Evolutionary conservation across 2,113 vertebrate species (phyloP), one percentile per base, ranked within the genome.

Genomic region (Lagenorhynchus albirostris): DNA sequence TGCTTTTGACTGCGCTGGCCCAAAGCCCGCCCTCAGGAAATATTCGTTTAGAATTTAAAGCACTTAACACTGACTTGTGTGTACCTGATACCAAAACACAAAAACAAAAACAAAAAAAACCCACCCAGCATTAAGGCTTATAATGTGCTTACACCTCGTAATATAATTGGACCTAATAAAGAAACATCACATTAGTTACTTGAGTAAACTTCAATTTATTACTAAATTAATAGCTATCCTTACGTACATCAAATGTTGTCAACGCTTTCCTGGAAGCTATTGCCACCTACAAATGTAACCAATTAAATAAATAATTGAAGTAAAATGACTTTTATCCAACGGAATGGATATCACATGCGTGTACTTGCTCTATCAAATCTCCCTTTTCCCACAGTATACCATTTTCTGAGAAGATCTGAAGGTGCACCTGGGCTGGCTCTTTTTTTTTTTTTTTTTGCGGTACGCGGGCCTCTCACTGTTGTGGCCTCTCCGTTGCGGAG

Each of bases 201-300:
- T 53, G 58, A 73, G 71, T 62, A 79, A 87, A 94, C 81, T 44
- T 88, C 60, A 53, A 71, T 47, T 12, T 38, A 70, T 95, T 62
- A 81, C n/a, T 62, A 41, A 80, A 55, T 89, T 33, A 94, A 50
- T 26, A 60, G 62, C 41, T 17, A 8, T 58, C 38, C 3, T 71
- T 23, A 81, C 11, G 41, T 36, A 74, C 26, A 53, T 50, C 29
- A 41, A 17, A 71, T 60, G 23, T 1, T 55, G 20, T 71, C 67
- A 53, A 12, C 60, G n/a, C 6, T 67, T n/a, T 55, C 31, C 29
- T 58, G 38, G 47, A 65, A 60, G 60, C 15, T 10, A 63, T 1
- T 12, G 7, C 14, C 33, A 25, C 11, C 41, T 23, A 33, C 6
- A 71, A 38, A 93, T 53, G 20, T 77, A 65, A 53, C 26, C 41